Evolutionary conservation across 2,888 invertebrate genomes (phyloP).

Genomic region (Plutella xylostella): DNA sequence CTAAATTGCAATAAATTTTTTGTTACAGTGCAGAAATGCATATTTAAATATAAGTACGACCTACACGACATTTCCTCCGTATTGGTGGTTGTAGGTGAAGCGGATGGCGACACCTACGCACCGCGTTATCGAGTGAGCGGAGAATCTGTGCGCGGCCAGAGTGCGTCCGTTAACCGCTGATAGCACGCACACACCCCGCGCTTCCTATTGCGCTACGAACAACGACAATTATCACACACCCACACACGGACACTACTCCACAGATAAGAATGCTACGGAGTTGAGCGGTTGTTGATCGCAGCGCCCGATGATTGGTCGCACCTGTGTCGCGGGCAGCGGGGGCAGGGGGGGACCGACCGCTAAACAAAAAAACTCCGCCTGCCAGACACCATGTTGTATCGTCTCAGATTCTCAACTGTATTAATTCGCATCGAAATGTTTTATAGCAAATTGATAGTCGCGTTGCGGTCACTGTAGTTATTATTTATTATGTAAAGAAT

Average conservation of each 20-base stretch:
- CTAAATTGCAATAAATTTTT: too few species aligned
- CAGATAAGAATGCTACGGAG: slow-evolving; percentile 20
- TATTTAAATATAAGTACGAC: too few species aligned
- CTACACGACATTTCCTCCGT: too few species aligned
- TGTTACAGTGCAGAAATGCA: too few species aligned
- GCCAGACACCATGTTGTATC: slow-evolving; percentile 16
- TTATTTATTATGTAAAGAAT: too few species aligned
- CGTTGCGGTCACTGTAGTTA: too few species aligned
- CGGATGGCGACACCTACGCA: slow-evolving; percentile 53
- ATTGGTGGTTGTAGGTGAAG: slow-evolving; percentile 39
- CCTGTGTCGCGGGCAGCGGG: slow-evolving; percentile 32
- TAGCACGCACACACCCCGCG: slow-evolving; percentile 35
- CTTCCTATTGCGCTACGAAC: slow-evolving; percentile 44
- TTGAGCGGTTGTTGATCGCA: slow-evolving; percentile 31
- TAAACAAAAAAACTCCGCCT: slow-evolving; percentile 16
- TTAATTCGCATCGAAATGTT: too few species aligned
- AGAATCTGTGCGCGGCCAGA: slow-evolving; percentile 42
- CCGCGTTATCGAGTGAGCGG: slow-evolving; percentile 24
- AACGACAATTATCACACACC: too few species aligned
- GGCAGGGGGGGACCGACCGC: slow-evolving; percentile 16
- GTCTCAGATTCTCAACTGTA: slow-evolving; percentile 9
- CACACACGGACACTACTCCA: slow-evolving; percentile 1
- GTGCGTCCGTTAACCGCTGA: slow-evolving; percentile 54
- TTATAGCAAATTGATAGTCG: too few species aligned
- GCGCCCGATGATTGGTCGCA: slow-evolving; percentile 45